phyloP scores from a whole-genome alignment of 1,140 invertebrate genomes.

The Megalonaias nervosa region DNA sequence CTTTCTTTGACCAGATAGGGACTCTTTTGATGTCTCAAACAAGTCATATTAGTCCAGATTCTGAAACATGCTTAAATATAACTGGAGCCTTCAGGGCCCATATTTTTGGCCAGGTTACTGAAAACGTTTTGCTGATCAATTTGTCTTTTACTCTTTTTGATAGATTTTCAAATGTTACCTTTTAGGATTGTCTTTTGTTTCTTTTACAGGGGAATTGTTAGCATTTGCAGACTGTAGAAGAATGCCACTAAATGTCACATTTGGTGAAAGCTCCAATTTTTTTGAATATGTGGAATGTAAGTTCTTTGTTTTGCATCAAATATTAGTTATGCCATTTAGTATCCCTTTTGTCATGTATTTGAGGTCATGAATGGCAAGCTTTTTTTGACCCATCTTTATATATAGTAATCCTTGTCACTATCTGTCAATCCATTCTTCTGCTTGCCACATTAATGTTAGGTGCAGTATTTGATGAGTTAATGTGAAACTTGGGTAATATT shows the following conservation, averaged over 20 bases:
- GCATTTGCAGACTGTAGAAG: slow-evolving; percentile 63
- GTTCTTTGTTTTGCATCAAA: neutral
- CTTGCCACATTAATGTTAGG: too few relatives aligned
- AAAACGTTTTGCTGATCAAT: neutral
- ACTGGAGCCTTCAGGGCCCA: neutral
- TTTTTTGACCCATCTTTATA: too few relatives aligned
- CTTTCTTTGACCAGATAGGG: too few relatives aligned
- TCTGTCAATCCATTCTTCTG: too few relatives aligned
- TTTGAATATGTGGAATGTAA: slow-evolving; percentile 56
- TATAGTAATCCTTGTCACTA: too few relatives aligned
- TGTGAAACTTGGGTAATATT: too few relatives aligned
- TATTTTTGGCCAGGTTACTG: neutral
- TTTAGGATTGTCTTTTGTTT: slow-evolving; percentile 15
- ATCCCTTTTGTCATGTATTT: too few relatives aligned
- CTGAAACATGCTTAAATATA: neutral
- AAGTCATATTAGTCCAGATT: too few relatives aligned
- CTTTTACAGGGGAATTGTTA: slow-evolving; percentile 37
- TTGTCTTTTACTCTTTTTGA: neutral
- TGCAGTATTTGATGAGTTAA: too few relatives aligned
- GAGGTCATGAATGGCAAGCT: too few relatives aligned
- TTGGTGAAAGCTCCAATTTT: slow-evolving; percentile 53
- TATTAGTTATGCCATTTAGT: too few relatives aligned
- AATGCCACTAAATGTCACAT: slow-evolving; percentile 58
- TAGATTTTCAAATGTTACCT: neutral
- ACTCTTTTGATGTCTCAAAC: too few relatives aligned